phyloP scores from a whole-genome alignment of 2,113 vertebrate genomes.

The Psephotus haematonotus region DNA sequence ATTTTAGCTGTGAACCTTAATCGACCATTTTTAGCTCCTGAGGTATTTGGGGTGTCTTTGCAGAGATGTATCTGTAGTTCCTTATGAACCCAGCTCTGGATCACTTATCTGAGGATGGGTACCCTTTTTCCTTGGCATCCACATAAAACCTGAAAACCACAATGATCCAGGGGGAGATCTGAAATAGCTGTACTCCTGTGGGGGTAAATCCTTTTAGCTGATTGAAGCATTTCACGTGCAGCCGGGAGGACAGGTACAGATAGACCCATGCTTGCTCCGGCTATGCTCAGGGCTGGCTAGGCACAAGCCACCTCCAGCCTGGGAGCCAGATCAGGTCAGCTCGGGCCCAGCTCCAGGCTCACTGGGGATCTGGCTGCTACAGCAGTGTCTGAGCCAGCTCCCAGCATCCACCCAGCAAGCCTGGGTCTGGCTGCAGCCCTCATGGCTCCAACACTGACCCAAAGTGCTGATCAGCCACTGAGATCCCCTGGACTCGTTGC shows the following conservation, averaged over 20 bases:
- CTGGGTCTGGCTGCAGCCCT: neutral
- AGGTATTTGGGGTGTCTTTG: neutral
- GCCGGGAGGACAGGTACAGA: neutral
- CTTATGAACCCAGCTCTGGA: neutral
- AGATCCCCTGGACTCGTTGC: neutral
- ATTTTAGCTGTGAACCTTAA: neutral
- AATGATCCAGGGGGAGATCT: neutral
- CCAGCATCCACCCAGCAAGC: neutral
- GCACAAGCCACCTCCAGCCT: neutral
- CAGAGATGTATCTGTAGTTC: neutral
- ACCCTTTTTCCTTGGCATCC: neutral
- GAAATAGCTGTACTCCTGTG: neutral
- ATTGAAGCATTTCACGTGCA: neutral
- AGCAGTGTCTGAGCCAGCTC: neutral
- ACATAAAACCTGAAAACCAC: neutral
- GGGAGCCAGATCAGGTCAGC: neutral
- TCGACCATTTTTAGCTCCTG: neutral
- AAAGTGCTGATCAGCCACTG: neutral
- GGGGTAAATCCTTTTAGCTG: neutral
- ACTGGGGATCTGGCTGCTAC: neutral
- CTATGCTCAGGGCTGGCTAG: neutral
- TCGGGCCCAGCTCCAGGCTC: neutral
- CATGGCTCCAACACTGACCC: neutral
- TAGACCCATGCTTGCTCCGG: neutral
- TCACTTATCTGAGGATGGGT: neutral